These are phyloP conservation scores for Meloidogyne floridensis DNA, from an alignment of 1,140 invertebrate genomes.

Conservation along the genomic window DNA sequence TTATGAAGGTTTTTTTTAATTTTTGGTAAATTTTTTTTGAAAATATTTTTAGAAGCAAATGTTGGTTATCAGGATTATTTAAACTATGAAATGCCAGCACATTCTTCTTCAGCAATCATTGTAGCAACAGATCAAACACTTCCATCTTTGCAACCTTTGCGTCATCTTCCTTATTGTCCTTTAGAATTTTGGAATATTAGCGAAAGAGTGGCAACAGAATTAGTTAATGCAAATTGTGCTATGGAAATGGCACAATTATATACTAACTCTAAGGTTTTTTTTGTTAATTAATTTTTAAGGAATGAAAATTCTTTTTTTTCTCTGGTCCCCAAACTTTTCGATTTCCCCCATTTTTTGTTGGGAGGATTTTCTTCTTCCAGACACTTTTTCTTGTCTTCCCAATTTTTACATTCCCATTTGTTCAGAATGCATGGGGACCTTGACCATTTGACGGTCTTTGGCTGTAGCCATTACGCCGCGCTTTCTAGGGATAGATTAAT, in stretches of 20 bases:
- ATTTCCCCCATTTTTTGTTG: too few relatives aligned
- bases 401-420: too few relatives aligned
- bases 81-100: not conserved
- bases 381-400: too few relatives aligned
- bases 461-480: too few relatives aligned
- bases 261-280: not conserved
- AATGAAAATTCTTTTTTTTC: too few relatives aligned
- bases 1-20: not conserved
- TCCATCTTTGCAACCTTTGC: not conserved
- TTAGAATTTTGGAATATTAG: conserved; percentile 5
- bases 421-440: too few relatives aligned
- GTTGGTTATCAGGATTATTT: not conserved
- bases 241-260: conserved; percentile 6
- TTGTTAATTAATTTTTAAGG: not conserved
- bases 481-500: too few relatives aligned
- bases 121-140: not conserved
- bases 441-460: too few relatives aligned
- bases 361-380: too few relatives aligned
- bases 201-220: not conserved
- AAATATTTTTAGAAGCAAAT: not conserved
- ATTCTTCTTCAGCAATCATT: not conserved
- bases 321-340: too few relatives aligned
- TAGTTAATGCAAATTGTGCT: not conserved
- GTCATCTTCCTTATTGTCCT: not conserved
- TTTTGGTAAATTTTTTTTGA: too few relatives aligned